Base-by-base conservation (phyloP, 2,888 invertebrate genomes). In the Yponomeuta cagnagella region DNA sequence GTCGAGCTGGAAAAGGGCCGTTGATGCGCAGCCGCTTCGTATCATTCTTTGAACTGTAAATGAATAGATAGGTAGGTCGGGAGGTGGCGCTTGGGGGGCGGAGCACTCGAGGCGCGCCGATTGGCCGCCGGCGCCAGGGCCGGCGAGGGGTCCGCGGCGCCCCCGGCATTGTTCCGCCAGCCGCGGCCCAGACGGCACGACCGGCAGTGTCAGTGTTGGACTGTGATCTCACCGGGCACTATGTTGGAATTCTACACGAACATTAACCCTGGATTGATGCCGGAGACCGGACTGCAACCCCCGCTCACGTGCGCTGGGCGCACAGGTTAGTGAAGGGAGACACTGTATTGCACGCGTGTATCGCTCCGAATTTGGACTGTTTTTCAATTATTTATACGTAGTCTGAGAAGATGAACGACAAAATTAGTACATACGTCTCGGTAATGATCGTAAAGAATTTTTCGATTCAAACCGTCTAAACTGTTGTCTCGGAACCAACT, bases 201-300 rank as follows among this genome's bases (percentile, higher is more conserved):
- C 78, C 76, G 73, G 76, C 52, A 73, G 63, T 48, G 23, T 63
- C 37, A 58, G 48, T 52, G 63, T 37, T 70, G 43, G 12, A 58
- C 52, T 12, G 52, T 15, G 52, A 15, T 15, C 52, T 12, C 52
- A 15, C 12, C 52, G 15, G 52, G 52, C 52, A 93, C 87, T 81
- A 95, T 95, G 95, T 93, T 95, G 90, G 95, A 95, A 84, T 95
- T 95, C 86, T 95, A 95, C 83, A 94, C 95, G 72, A 94, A 94
- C 80, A 89, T 94, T 75, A 94, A 93, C 77, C 81, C 93, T 73
- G 93, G 92, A 85, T 92, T 94, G 90, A 87, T 94, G 83, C 93
- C 92, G 77, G 94, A 94, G 68, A 77, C 81, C 75, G 88, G 88
- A 71, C 85, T 90, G 85, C 90, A 94, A 83, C 93, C 93, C 71